Evolutionary conservation across 2,113 vertebrate species (phyloP).

Genomic region (Copsychus sechellarum): DNA sequence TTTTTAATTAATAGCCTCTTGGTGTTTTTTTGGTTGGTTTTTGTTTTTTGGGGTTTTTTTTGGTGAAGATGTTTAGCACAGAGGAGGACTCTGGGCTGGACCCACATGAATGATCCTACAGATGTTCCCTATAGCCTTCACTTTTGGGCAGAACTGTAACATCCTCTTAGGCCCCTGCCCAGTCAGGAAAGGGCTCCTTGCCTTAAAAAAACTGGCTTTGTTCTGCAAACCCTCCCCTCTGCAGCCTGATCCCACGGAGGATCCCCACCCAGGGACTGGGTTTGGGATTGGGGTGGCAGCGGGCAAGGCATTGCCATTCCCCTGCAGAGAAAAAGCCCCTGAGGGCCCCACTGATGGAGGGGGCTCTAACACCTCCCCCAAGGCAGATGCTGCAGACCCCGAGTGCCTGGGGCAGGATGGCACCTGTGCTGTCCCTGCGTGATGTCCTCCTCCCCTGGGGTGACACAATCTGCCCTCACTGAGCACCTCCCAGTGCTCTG

Average conservation of each 20-base stretch:
- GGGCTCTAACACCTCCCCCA: not conserved
- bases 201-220: fast-evolving
- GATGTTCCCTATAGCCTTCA: not conserved
- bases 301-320: not conserved
- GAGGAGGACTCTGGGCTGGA: not conserved
- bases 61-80: not conserved
- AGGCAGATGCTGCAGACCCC: not conserved
- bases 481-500: not conserved
- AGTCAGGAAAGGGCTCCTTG: not conserved
- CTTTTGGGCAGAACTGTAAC: not conserved
- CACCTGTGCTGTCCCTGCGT: fast-evolving
- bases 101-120: fast-evolving
- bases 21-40: not conserved
- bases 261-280: fast-evolving
- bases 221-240: not conserved
- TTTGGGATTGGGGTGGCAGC: not conserved
- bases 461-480: not conserved
- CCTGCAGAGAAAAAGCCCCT: not conserved
- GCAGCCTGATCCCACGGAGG: not conserved
- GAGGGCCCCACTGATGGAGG: fast-evolving
- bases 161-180: not conserved
- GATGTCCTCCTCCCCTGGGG: not conserved
- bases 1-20: not conserved
- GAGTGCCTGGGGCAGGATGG: not conserved
- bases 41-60: not conserved